phyloP scores from a whole-genome alignment of 2,113 vertebrate species.

The Rhinolophus sinicus region DNA sequence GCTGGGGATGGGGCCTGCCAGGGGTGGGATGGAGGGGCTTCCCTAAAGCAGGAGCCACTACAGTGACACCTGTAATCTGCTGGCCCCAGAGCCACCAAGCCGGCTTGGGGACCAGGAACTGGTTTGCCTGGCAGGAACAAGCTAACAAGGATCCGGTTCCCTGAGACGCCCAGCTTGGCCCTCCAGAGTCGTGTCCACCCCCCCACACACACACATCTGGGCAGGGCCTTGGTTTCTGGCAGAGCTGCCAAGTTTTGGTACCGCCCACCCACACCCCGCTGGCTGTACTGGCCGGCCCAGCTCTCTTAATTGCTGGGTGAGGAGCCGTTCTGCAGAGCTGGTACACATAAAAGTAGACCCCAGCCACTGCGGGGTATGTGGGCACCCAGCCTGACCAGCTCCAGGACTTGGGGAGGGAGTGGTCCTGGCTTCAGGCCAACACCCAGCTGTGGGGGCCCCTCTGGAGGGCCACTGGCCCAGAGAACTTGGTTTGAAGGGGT shows the following conservation, averaged over 20 bases:
- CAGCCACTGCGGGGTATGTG: background rate
- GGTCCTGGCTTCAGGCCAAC: conserved; percentile 1
- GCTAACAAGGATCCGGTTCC: conserved; percentile 50
- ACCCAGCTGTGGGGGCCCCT: background rate
- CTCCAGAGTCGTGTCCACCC: background rate
- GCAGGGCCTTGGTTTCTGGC: conserved; percentile 81
- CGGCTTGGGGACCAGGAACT: conserved; percentile 68
- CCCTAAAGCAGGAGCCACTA: background rate
- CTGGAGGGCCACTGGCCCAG: background rate
- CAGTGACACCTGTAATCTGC: conserved; percentile 32
- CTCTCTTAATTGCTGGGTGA: conserved; percentile 79
- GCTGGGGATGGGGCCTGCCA: too few species aligned
- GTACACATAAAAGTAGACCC: conserved; percentile 27
- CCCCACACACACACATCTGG: conserved; percentile 46
- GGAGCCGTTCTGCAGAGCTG: conserved; percentile 56
- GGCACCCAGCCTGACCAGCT: background rate
- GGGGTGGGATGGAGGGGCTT: background rate
- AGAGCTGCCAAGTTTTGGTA: conserved; percentile 85
- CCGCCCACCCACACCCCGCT: conserved; percentile 74
- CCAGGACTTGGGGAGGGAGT: conserved; percentile 1
- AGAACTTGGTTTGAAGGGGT: background rate
- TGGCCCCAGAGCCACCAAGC: conserved; percentile 62
- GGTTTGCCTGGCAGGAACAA: conserved; percentile 65
- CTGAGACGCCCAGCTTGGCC: background rate
- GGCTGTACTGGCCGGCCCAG: conserved; percentile 68